Percentiles rank a stretch among this genome's conserved stretches.
These are phyloP conservation scores for Bolborhynchus lineola DNA, from an alignment of 2,113 vertebrate species.

Conservation along the genomic window DNA sequence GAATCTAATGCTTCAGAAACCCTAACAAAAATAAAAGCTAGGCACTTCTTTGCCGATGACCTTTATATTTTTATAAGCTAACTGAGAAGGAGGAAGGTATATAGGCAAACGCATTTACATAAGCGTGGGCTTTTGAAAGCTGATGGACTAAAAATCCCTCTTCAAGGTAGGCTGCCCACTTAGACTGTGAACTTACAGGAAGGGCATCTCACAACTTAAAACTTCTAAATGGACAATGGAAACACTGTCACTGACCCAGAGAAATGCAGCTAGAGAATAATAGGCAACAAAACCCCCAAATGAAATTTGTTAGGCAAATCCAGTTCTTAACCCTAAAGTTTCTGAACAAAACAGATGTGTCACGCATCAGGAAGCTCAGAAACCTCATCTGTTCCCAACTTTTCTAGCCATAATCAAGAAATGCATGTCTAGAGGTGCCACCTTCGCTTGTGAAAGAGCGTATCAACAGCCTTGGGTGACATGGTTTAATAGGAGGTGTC, in stretches of 20 bases:
- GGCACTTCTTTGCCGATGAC: slow-evolving; percentile 16
- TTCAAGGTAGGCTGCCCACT: background rate
- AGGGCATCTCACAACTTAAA: background rate
- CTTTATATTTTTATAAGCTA: slow-evolving; percentile 18
- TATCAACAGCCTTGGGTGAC: no score
- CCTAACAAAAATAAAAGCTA: slow-evolving; percentile 12
- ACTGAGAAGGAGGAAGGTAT: background rate
- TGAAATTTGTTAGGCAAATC: background rate
- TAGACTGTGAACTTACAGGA: background rate
- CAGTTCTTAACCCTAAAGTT: background rate
- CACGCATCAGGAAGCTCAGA: no score
- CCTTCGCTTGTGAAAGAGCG: no score
- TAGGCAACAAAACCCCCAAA: background rate
- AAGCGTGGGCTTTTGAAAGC: slow-evolving; percentile 8
- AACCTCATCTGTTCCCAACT: no score
- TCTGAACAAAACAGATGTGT: background rate
- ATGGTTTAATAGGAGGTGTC: no score
- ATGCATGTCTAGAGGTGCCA: no score
- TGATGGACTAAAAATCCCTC: background rate
- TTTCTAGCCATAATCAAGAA: no score
- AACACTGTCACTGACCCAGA: background rate
- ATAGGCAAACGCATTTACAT: slow-evolving; percentile 18
- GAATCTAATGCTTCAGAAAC: slow-evolving; percentile 14
- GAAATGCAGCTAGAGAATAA: background rate
- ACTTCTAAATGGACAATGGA: background rate